These are phyloP conservation scores for Platycercus adscitus DNA, from an alignment of 2,113 vertebrate species.

Conservation along the genomic window DNA sequence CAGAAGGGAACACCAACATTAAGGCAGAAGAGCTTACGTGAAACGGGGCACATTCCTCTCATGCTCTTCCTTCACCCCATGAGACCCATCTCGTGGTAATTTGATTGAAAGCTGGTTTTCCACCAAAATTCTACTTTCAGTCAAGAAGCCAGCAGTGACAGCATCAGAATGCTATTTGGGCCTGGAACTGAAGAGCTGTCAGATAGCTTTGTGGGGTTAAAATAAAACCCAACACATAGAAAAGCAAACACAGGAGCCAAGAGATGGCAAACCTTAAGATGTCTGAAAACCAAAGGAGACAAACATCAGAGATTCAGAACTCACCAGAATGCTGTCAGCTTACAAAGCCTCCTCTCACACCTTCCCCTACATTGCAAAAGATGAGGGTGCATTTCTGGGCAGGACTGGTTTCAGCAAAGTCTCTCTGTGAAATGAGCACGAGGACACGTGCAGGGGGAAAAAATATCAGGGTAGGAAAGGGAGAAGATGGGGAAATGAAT, in stretches of 20 bases:
- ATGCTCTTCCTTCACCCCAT: background rate
- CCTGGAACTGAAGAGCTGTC: background rate
- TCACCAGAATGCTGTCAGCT: background rate
- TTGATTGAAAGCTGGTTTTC: slow-evolving; percentile 32
- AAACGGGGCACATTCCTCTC: background rate
- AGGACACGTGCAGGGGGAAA: background rate
- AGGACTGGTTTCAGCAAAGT: background rate
- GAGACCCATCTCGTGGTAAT: background rate
- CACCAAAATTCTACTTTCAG: background rate
- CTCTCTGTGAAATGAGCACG: background rate
- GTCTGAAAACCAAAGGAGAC: background rate
- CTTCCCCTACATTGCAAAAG: background rate
- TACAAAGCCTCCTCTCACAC: background rate
- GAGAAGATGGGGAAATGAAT: background rate
- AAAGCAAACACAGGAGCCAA: background rate
- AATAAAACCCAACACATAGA: background rate
- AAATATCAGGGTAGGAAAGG: accelerated
- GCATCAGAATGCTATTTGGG: slow-evolving; percentile 39
- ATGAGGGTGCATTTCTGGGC: background rate
- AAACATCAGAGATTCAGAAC: background rate
- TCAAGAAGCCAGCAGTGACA: slow-evolving; percentile 38
- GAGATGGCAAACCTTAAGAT: background rate
- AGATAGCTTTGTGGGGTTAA: slow-evolving; percentile 16
- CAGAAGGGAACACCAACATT: background rate
- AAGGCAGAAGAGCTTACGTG: background rate